Evolutionary conservation across 1,140 invertebrate genomes (phyloP).

Genomic region (Trialeurodes vaporariorum): DNA sequence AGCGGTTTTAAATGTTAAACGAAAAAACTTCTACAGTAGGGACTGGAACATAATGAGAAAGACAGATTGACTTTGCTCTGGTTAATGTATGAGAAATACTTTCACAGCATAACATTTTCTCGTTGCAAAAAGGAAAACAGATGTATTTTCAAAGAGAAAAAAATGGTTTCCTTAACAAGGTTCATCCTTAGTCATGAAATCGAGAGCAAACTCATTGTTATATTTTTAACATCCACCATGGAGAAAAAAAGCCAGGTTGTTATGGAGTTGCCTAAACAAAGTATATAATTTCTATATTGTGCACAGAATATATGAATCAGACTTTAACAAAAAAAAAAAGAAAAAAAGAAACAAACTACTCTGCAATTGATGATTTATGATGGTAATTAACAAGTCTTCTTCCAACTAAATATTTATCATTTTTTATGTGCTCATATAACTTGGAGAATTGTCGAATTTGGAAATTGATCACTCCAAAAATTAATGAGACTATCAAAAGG

Average conservation of each 20-base stretch:
- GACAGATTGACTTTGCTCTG: no score
- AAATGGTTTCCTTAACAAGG: no score
- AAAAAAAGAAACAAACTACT: no score
- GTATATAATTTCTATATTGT: background rate
- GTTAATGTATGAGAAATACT: no score
- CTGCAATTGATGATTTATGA: constrained; percentile 13
- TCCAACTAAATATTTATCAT: constrained; percentile 96
- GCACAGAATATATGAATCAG: background rate
- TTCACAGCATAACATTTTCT: no score
- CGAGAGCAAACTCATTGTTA: background rate
- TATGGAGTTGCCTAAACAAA: background rate
- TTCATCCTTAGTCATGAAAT: background rate
- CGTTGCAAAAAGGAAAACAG: no score
- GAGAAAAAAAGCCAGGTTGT: background rate
- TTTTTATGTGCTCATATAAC: constrained; percentile 96
- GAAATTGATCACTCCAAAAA: constrained; percentile 20
- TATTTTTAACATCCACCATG: background rate
- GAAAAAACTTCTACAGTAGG: no score
- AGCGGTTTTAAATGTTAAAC: no score
- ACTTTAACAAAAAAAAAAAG: no score
- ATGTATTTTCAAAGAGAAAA: no score
- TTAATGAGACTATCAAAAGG: constrained; percentile 47
- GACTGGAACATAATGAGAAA: no score
- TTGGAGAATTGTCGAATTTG: constrained; percentile 75
- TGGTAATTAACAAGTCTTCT: constrained; percentile 92